These are phyloP conservation scores for Ophioderma brevispina DNA, from an alignment of 35 echinoderm and acorn worm species.

Conservation along the genomic window DNA sequence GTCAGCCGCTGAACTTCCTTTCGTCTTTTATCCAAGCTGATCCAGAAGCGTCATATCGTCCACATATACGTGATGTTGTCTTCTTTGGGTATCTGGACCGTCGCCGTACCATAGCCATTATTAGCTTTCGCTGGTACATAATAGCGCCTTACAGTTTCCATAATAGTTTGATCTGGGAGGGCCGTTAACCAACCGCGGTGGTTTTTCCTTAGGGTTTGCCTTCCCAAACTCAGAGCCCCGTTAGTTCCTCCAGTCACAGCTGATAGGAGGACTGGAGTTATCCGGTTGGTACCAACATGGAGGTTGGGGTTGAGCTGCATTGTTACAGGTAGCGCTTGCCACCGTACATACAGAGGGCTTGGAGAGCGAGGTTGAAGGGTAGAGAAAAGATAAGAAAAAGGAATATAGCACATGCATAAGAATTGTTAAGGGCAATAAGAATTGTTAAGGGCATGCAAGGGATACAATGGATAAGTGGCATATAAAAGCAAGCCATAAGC, in stretches of 20 bases:
- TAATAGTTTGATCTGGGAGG: too few relatives aligned
- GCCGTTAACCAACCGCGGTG: too few relatives aligned
- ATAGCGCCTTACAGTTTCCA: neutral
- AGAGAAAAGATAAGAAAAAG: neutral
- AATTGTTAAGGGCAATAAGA: neutral
- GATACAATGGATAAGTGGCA: neutral
- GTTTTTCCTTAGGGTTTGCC: too few relatives aligned
- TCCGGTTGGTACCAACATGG: neutral
- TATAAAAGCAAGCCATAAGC: too few relatives aligned
- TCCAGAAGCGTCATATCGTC: too few relatives aligned
- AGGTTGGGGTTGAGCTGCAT: neutral
- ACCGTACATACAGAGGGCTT: neutral
- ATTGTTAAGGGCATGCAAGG: neutral
- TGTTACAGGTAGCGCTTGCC: neutral
- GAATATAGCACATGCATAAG: neutral
- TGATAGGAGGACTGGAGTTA: neutral
- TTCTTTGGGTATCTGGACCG: too few relatives aligned
- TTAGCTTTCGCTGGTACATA: neutral
- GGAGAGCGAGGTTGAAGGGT: neutral
- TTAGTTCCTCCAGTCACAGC: neutral
- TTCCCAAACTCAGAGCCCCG: too few relatives aligned
- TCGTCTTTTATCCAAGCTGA: too few relatives aligned
- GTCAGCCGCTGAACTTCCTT: too few relatives aligned
- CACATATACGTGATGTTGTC: too few relatives aligned
- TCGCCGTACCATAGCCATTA: too few relatives aligned